A percentile compares a stretch with the other conserved stretches of the same genome.
phyloP scores from a whole-genome alignment of 2,888 invertebrate genomes.

The Dascillus cervinus region DNA sequence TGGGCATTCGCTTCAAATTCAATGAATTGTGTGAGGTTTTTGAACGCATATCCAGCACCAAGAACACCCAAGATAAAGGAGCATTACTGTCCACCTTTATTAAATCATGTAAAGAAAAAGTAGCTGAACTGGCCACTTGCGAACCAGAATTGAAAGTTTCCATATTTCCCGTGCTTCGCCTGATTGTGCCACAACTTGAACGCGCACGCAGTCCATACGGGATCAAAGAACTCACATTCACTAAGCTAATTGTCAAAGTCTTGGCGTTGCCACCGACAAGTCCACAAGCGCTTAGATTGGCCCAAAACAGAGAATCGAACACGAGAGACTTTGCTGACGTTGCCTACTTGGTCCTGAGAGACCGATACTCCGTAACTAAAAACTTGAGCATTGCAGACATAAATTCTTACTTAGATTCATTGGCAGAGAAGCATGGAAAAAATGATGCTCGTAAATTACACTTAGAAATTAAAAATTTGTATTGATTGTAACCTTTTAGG shows the following conservation, averaged over 20 bases:
- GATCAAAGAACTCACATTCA: conserved; percentile 70
- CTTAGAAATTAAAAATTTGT: conserved; percentile 6
- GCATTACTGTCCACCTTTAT: conserved; percentile 46
- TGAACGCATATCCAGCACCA: conserved; percentile 50
- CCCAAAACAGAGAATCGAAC: conserved; percentile 42
- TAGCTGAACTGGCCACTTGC: conserved; percentile 32
- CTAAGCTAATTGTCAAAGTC: conserved; percentile 64
- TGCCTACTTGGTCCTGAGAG: conserved; percentile 61
- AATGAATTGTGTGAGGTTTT: conserved; percentile 52
- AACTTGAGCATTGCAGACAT: conserved; percentile 60
- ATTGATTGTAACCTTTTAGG: conserved; percentile 25
- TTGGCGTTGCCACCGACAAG: conserved; percentile 60
- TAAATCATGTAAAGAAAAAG: conserved; percentile 41
- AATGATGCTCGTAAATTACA: conserved; percentile 50
- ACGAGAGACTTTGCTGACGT: conserved; percentile 75
- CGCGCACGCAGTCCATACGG: conserved; percentile 75
- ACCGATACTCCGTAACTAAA: conserved; percentile 43
- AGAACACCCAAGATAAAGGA: conserved; percentile 42
- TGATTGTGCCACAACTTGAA: conserved; percentile 73
- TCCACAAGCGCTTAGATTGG: conserved; percentile 48
- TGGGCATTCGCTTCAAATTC: conserved; percentile 39
- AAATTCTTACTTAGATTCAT: conserved; percentile 66
- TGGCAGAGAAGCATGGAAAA: conserved; percentile 59
- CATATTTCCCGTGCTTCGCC: conserved; percentile 67
- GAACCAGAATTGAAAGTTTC: conserved; percentile 42